phyloP scores from a whole-genome alignment of 2,113 vertebrate species.

The Rattus norvegicus region GRCr8 NC_086019.1:130178001-130178500 shows the following conservation, averaged over 20 bases:
- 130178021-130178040: slow-evolving; percentile 82
- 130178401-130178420: slow-evolving; percentile 85
- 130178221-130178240: slow-evolving; percentile 86
- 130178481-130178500: slow-evolving; percentile 17
- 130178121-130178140: slow-evolving; percentile 82
- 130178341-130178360: slow-evolving; percentile 78
- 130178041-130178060: slow-evolving; percentile 87
- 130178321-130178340: slow-evolving; percentile 64
- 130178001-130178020: slow-evolving; percentile 80
- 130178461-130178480: slow-evolving; percentile 50
- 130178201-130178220: slow-evolving; percentile 76
- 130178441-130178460: slow-evolving; percentile 82
- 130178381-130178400: slow-evolving; percentile 84
- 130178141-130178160: slow-evolving; percentile 82
- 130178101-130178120: slow-evolving; percentile 92
- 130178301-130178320: slow-evolving; percentile 85
- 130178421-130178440: slow-evolving; percentile 81
- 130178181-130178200: slow-evolving; percentile 84
- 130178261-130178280: slow-evolving; percentile 85
- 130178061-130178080: slow-evolving; percentile 90
- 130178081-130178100: slow-evolving; percentile 86
- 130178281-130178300: slow-evolving; percentile 76
- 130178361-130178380: slow-evolving; percentile 83
- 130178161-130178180: slow-evolving; percentile 87
- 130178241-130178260: slow-evolving; percentile 84